Evolutionary conservation across 1,140 invertebrate species (phyloP).

Genomic region (Idris sp.): DNA sequence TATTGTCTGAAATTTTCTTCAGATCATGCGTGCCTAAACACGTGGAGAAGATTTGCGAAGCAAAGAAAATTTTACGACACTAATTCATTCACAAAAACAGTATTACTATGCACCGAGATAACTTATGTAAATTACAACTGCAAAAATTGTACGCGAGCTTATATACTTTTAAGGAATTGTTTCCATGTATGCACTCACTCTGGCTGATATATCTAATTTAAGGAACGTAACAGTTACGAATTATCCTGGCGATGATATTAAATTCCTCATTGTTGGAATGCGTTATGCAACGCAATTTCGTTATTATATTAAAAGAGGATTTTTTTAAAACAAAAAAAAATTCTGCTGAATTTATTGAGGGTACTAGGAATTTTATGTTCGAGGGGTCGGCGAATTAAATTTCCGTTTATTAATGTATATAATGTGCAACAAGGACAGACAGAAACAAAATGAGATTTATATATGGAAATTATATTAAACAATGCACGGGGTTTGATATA

Average conservation of each 20-base stretch:
- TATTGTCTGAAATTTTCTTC: slow-evolving; percentile 36
- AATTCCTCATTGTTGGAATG: slow-evolving; percentile 35
- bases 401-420: slow-evolving; percentile 4
- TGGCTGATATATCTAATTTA: slow-evolving; percentile 47
- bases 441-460: slow-evolving; percentile 17
- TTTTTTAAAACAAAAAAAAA: no score
- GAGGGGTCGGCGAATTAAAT: slow-evolving; percentile 7
- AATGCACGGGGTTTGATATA: slow-evolving; percentile 2
- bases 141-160: slow-evolving; percentile 42
- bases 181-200: slow-evolving; percentile 11
- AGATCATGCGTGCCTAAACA: slow-evolving; percentile 25
- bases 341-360: slow-evolving; percentile 26
- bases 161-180: slow-evolving; percentile 15
- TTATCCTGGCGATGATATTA: slow-evolving; percentile 44
- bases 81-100: slow-evolving; percentile 53
- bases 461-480: slow-evolving; percentile 12
- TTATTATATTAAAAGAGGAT: slow-evolving; percentile 35
- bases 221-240: slow-evolving; percentile 35
- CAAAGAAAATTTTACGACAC: slow-evolving; percentile 38
- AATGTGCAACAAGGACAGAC: not conserved
- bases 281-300: slow-evolving; percentile 34
- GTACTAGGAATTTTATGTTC: slow-evolving; percentile 15
- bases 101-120: slow-evolving; percentile 30
- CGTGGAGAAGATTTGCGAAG: slow-evolving; percentile 1
- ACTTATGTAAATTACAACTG: slow-evolving; percentile 36